A percentile compares a stretch with the other conserved stretches of the same genome.
Conservation (phyloP, 2,888 invertebrate species). For the Cecidostiba fungosa region DNA sequence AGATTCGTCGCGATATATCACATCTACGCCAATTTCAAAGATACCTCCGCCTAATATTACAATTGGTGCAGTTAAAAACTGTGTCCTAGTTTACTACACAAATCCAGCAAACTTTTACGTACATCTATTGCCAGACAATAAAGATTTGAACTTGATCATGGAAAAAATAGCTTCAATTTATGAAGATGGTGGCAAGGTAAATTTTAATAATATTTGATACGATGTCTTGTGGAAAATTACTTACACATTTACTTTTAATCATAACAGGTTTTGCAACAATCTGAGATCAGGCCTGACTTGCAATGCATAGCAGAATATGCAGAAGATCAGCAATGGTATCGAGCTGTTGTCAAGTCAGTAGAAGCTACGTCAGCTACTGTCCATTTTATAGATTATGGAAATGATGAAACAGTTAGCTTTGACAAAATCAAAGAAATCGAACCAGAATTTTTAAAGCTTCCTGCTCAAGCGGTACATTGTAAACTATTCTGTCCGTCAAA, state of each 20-base stretch:
- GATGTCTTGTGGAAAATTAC: not conserved
- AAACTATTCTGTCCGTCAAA: conserved; percentile 73
- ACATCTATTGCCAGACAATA: conserved; percentile 72
- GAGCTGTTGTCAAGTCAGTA: conserved; percentile 82
- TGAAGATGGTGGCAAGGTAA: conserved; percentile 69
- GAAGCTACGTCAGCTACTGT: conserved; percentile 81
- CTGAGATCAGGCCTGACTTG: conserved; percentile 65
- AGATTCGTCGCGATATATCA: not conserved
- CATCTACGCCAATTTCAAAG: conserved; percentile 50
- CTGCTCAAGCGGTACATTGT: conserved; percentile 78
- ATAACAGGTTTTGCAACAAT: conserved; percentile 63
- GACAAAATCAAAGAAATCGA: conserved; percentile 80
- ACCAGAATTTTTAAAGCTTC: conserved; percentile 72
- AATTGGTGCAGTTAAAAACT: conserved; percentile 70
- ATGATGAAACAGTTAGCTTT: conserved; percentile 83
- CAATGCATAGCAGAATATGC: conserved; percentile 76
- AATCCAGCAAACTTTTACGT: conserved; percentile 75
- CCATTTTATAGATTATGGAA: conserved; percentile 88
- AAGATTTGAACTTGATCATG: conserved; percentile 72
- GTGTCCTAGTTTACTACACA: conserved; percentile 71
- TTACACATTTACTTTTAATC: not conserved
- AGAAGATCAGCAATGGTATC: conserved; percentile 87
- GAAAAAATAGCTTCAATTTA: conserved; percentile 71
- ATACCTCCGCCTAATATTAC: conserved; percentile 68
- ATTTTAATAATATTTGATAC: not conserved